Conservation (phyloP, 92 coral and sea anemone genomes). For the Epizoanthus rinbou region DNA sequence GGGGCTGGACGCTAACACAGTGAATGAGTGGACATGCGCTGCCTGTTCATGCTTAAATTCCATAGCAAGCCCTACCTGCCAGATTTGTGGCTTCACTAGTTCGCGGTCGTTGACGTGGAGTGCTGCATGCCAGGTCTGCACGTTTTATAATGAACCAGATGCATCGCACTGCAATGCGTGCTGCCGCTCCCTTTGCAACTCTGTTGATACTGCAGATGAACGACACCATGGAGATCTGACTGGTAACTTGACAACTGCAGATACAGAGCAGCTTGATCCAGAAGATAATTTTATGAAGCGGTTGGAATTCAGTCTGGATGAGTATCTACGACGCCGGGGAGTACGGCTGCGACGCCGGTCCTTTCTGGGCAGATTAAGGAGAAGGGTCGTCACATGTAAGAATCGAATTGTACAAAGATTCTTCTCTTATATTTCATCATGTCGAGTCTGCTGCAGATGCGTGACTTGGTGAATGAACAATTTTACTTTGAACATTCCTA, state of each 20-base stretch:
- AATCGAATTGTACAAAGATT: background rate
- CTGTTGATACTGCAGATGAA: background rate
- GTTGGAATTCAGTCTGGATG: conserved; percentile 16
- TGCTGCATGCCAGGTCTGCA: conserved; percentile 12
- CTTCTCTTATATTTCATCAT: background rate
- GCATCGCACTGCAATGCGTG: conserved; percentile 20
- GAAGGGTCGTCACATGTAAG: background rate
- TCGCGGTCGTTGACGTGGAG: conserved; percentile 15
- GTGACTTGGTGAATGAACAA: too few species aligned
- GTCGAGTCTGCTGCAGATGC: background rate
- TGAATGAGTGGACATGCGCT: conserved; percentile 35
- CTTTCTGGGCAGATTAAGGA: conserved; percentile 3
- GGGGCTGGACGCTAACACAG: conserved; percentile 15
- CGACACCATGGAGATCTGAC: background rate
- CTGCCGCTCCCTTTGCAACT: background rate
- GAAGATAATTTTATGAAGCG: conserved; percentile 15
- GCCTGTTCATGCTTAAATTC: conserved; percentile 20
- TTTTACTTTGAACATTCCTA: too few species aligned
- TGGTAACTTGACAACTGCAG: background rate
- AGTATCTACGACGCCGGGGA: conserved; percentile 17
- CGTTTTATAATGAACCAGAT: conserved; percentile 8
- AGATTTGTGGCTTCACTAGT: conserved; percentile 18
- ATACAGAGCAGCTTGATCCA: background rate
- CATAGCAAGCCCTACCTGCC: conserved; percentile 3
- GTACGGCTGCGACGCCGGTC: conserved; percentile 17